A percentile compares a stretch with the other conserved stretches of the same genome.
These are phyloP conservation scores for Monarcha castaneiventris DNA, from an alignment of 2,113 vertebrate genomes.

Conservation along the genomic window DNA sequence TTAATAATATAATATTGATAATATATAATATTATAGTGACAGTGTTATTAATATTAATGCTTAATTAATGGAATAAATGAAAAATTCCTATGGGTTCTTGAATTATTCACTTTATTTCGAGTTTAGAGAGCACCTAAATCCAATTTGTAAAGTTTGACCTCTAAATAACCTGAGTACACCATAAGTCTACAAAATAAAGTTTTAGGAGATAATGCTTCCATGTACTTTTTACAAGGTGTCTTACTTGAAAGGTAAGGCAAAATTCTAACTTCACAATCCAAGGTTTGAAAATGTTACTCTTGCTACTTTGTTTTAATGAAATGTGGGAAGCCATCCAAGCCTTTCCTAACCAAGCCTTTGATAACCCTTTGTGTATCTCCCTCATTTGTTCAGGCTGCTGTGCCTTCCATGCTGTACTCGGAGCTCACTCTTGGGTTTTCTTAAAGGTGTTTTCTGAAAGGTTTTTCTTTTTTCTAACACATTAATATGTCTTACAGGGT, in stretches of 20 bases:
- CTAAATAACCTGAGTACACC: not conserved
- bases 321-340: not conserved
- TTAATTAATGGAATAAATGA: not conserved
- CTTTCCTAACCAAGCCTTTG: not conserved
- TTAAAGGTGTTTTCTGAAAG: not conserved
- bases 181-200: not conserved
- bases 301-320: not conserved
- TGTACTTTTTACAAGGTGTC: not conserved
- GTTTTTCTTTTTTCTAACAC: not conserved
- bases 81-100: not conserved
- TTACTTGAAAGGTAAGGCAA: not conserved
- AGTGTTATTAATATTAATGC: not conserved
- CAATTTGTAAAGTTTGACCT: not conserved
- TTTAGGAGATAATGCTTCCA: not conserved
- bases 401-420: not conserved
- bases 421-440: not conserved
- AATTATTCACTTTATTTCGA: not conserved
- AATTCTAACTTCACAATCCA: not conserved
- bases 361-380: not conserved
- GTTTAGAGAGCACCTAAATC: not conserved
- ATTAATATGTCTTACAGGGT: conserved; percentile 76
- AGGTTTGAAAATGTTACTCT: not conserved
- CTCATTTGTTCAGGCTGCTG: not conserved
- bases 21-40: not conserved
- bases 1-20: not conserved